Evolutionary conservation across 2,888 invertebrate genomes (phyloP), one percentile per base, ranked within the genome.

Genomic region (Pseudolycoriella hygida): DNA sequence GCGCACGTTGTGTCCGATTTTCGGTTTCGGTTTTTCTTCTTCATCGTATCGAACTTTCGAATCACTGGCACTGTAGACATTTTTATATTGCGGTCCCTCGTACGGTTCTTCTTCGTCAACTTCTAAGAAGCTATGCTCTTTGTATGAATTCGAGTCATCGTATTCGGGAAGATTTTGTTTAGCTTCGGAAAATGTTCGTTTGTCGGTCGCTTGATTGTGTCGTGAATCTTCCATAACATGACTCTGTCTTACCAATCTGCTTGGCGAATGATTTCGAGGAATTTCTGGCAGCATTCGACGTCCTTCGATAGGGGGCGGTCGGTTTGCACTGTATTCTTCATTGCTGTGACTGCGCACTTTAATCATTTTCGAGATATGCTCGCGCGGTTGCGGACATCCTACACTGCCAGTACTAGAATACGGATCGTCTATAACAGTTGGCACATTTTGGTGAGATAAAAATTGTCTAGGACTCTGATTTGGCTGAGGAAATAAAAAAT

Each of bases 271-370:
- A 44, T 53, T 51, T 25, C 50, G 34, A 3, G 64, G 64, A 45
- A 64, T 62, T 50, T 64, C 64, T 1, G 64, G 64, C 41, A 64
- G 46, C 10, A 64, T 37, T 0, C 64, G 55, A 0, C 64, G 54
- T 30, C 53, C 60, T 50, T 64, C 64, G 3, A 32, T 42, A 5
- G 54, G 43, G 3, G 45, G 44, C 2, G 55, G 44, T 46, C 63
- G 58, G 25, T 54, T 57, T 32, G 61, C 59, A 11, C 62, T 60
- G 48, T 64, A 64, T 50, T 64, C 64, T 48, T 64, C 64, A 48
- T 64, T 64, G 52, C 64, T 64, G 49, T 64, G 64, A 42, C 64
- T 64, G 45, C 64, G 58, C 40, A 64, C 62, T 50, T 64, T 64
- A 20, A 64, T 64, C 64, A 64, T 64, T 53, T 64, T 64, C 12